These are phyloP conservation scores for Ethmia dodecea DNA, from an alignment of 2,888 invertebrate genomes.

Conservation along the genomic window DNA sequence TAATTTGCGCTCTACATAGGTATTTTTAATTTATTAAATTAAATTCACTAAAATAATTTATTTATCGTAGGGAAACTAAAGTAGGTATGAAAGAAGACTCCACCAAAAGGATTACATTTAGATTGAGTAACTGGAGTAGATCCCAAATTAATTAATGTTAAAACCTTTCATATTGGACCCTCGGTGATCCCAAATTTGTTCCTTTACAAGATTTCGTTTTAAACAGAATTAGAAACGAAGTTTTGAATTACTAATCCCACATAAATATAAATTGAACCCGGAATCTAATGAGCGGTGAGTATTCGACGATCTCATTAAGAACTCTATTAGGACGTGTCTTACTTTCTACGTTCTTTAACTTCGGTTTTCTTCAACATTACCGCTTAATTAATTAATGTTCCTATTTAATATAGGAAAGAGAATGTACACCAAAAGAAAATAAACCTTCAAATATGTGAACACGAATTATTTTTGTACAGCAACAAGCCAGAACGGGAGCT, in stretches of 20 bases:
- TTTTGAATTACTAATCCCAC: constrained; percentile 14
- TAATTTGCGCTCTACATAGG: no score
- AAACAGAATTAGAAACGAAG: constrained; percentile 16
- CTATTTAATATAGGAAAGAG: constrained; percentile 12
- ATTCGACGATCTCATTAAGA: constrained; percentile 24
- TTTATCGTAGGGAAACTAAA: no score
- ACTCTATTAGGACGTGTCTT: constrained; percentile 26
- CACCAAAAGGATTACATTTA: no score
- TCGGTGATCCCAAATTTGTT: constrained; percentile 20
- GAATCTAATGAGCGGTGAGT: constrained; percentile 19
- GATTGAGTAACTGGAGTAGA: constrained; percentile 7
- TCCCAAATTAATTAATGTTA: constrained; percentile 30
- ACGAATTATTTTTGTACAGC: background rate
- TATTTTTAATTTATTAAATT: no score
- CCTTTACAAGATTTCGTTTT: constrained; percentile 18
- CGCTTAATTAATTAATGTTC: constrained; percentile 35
- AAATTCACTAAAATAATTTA: no score
- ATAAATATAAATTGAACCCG: constrained; percentile 23
- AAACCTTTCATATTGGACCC: constrained; percentile 24
- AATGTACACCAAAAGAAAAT: constrained; percentile 1
- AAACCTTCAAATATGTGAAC: background rate
- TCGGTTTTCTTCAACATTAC: constrained; percentile 28
- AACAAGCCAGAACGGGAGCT: background rate
- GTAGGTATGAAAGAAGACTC: no score
- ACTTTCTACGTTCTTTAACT: constrained; percentile 31